These are phyloP conservation scores for Tretioscincus oriximinensis DNA, from an alignment of 2,113 vertebrate genomes.

Conservation along the genomic window DNA sequence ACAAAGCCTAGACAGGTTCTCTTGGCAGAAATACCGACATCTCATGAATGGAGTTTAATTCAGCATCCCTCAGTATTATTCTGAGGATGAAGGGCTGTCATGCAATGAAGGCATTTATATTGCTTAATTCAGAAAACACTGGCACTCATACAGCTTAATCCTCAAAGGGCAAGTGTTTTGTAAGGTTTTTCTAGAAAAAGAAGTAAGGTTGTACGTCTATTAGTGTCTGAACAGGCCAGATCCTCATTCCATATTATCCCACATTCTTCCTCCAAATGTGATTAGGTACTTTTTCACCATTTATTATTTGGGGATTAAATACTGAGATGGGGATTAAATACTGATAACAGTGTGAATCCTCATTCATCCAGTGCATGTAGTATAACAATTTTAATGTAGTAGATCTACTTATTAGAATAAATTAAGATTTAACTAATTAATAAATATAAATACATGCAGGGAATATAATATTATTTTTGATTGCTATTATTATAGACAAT, in stretches of 20 bases:
- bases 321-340: not conserved
- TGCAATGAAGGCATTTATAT: conserved; percentile 48
- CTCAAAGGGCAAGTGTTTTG: not conserved
- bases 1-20: conserved; percentile 38
- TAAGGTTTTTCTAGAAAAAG: conserved; percentile 33
- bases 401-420: too few species aligned
- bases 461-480: too few species aligned
- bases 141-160: conserved; percentile 48
- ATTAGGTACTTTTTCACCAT: not conserved
- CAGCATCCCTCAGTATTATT: conserved; percentile 45
- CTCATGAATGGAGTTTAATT: conserved; percentile 51
- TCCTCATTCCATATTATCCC: not conserved
- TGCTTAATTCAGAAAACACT: conserved; percentile 44
- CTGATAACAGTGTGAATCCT: not conserved
- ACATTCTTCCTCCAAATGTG: not conserved
- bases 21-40: conserved; percentile 37
- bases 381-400: not conserved
- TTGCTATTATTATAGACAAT: too few species aligned
- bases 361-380: not conserved
- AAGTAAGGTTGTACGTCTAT: conserved; percentile 35
- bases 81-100: conserved; percentile 56
- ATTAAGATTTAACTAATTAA: too few species aligned
- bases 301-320: too few species aligned
- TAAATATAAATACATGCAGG: not conserved
- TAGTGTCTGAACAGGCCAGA: not conserved